These are phyloP conservation scores for Leptonema lineaticorne DNA, from an alignment of 1,140 invertebrate genomes.

Conservation along the genomic window DNA sequence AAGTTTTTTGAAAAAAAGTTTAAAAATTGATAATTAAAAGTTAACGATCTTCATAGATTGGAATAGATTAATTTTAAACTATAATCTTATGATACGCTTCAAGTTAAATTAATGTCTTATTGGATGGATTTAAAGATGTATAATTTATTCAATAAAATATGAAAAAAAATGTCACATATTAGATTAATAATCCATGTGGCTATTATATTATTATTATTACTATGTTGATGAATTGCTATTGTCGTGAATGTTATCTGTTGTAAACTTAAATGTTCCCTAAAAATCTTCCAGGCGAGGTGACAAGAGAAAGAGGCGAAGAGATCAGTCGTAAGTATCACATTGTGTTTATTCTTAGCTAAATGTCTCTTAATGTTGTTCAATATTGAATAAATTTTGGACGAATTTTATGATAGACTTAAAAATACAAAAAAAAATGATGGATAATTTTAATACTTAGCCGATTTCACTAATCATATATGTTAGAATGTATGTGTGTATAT, in stretches of 20 bases:
- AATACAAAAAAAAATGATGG: background rate
- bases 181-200: background rate
- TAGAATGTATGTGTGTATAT: no score
- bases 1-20: no score
- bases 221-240: conserved; percentile 28
- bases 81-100: no score
- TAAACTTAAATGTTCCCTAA: conserved; percentile 35
- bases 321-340: conserved; percentile 59
- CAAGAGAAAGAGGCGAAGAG: conserved; percentile 63
- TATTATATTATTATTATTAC: conserved; percentile 2
- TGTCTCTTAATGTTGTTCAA: background rate
- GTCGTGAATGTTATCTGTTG: conserved; percentile 28
- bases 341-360: no score
- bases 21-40: no score
- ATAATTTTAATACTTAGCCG: background rate
- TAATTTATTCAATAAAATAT: no score
- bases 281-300: conserved; percentile 59
- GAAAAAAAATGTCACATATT: background rate
- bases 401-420: no score
- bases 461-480: background rate
- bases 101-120: no score
- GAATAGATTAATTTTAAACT: no score
- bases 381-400: background rate
- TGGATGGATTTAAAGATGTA: no score
- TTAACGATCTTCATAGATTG: no score